Base-by-base conservation (phyloP, 2,888 invertebrate genomes). In the Drosophila fungiperda region DNA sequence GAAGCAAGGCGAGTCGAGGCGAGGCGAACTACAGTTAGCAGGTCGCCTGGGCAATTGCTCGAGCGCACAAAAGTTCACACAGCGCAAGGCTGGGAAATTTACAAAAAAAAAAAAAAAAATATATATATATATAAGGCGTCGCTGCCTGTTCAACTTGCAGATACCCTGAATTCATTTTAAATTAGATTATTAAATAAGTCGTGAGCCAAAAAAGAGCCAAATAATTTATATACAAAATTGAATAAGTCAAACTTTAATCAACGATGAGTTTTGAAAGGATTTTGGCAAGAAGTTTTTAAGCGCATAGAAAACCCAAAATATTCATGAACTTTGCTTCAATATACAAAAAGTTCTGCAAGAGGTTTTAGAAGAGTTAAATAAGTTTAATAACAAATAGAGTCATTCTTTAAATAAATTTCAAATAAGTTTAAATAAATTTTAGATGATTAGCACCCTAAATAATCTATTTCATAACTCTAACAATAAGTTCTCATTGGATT, bases 31-130 rank as follows among this genome's bases (percentile, higher is more conserved):
- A 85, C 68, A 71, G 72, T 61, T 64, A 17, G 64, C 64, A 63
- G 42, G 68, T 68, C 61, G 60, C 77, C 45, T 36, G 58, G 89
- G 89, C 85, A 80, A 83, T 78, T 80, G 80, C 78, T 71, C 62
- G 60, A 65, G 63, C 78, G 57, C 77, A 80, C 82, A 80, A 71
- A 60, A 82, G 83, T 85, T 68, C 83, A 73, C 83, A 73, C 64
- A 70, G 66, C 59, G 62, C 69, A 59, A 35, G 23, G 65, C 57
- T 55, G 68, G 26, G 36, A 71, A 68, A 63, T 48, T 33, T 40
- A 60, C 42, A 59, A 23, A 40, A 59, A 72, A 57, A 26, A 20
- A 15, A 48, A 42, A 35, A 17, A 29, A 29, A 6, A 9, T 17
- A 38, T 38, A 38, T 23, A 49, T 17, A 49, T 17, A 3, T 50